Evolutionary conservation across 1,140 invertebrate species (phyloP), one percentile per base, ranked within the genome.

Genomic region (Anadara kagoshimensis): DNA sequence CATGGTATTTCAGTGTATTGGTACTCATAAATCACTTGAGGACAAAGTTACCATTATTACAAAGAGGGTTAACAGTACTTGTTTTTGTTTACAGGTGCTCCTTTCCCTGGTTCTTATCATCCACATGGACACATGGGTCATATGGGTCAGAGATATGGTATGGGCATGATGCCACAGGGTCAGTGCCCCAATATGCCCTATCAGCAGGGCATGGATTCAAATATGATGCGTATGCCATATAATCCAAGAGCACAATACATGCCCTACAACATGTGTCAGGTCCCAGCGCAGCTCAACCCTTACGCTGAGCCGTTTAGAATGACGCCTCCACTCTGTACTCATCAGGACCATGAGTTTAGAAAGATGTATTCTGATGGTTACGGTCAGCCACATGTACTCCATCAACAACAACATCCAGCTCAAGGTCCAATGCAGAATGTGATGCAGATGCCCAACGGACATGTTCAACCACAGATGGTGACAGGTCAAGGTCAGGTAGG

Each of bases 111-210:
- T 3, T 36, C 29, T 36, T 36, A 36, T 36, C 29, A 36, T 36
- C 7, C 29, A 36, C 29, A 36, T 36, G 29, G 29, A 36, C 29
- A 2, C 2, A 45, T 49, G 20, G 26, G 18, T 4, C 51, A 64
- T 20, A 29, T 45, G 2, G 45, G 26, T 22, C 47, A 45, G 22
- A n/a, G 49, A 26, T 64, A 36, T 64, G 62, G 62, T n/a, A 63
- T 61, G 58, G 22, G 58, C 12, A 62, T 64, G 62, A 64, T 64
- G 45, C 62, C 62, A 14, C 45, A 45, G n/a, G 45, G 53, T 12
- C 62, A 51, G 16, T 64, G n/a, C 36, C 24, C 45, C 0, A 36
- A 36, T 36, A 36, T 36, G 29, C 29, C 29, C 29, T 64, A 51
- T 22, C 62, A 51, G 29, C 26, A 45, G 11, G 62, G 62, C 16